Base-by-base conservation (phyloP, 2,797 vertebrate genomes). In the Petrocephalus sullivani region DNA sequence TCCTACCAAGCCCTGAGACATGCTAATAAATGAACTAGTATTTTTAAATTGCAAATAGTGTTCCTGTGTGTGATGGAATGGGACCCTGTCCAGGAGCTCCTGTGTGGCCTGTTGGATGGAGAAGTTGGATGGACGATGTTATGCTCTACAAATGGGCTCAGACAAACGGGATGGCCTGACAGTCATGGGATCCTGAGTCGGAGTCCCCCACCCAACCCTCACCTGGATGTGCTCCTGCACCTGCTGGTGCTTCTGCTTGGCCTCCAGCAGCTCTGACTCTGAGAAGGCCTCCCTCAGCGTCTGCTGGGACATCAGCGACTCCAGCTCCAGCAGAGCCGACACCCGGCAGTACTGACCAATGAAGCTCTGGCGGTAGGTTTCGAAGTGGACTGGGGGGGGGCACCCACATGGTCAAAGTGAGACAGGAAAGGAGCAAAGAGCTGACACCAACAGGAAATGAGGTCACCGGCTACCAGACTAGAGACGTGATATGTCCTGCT, bases 221-320 rank as follows among this genome's bases (percentile, higher is more conserved):
- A 98, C 97, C 97, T 98, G 97, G 23, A 97, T 94, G 90, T 97
- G 96, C 8, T 98, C 97, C 91, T 98, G 97, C 60, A 98, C 92
- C 91, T 97, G 96, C 90, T 97, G 97, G 89, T 98, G 97, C 91
- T 96, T 96, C 95, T 97, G 97, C 90, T 97, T 98, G 0, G 97
- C 97, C 0, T 93, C 91, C 0, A 95, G 92, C 2, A 98, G 95
- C 92, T 98, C 97, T 0, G 94, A 88, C 4, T 98, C 97, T 0
- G 97, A 98, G 92, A 98, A 98, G 4, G 97, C 97, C 90, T 98
- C 97, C 49, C 97, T 92, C 87, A 98, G 93, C 64, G 96, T 96
- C 94, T 98, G 97, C 94, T 98, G 97, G 53, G 97, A 97, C 90
- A 98, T 96, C 10, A 98, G 96, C 0, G 96, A 97, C 94, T 98